Conservation (phyloP, 2,888 invertebrate species). For the Sinelater perroti region DNA sequence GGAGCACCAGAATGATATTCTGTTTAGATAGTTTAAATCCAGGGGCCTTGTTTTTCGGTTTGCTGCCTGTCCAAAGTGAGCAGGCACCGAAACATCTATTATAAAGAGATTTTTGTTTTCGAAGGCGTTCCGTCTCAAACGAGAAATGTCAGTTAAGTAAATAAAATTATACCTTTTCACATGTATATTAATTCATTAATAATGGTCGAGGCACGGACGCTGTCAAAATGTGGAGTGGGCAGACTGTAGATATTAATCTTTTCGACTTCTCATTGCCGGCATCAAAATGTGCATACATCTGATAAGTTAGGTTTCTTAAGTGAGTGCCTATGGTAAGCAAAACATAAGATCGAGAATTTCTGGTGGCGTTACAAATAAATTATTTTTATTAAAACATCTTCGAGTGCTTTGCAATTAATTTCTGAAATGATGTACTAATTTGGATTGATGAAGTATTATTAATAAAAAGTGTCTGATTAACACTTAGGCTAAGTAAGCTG, state of each 20-base stretch:
- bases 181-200: constrained; percentile 47
- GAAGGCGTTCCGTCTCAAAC: constrained; percentile 54
- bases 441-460: too few species aligned
- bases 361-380: too few species aligned
- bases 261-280: constrained; percentile 6
- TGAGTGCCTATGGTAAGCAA: too few species aligned
- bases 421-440: too few species aligned
- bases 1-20: constrained; percentile 22
- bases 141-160: constrained; percentile 55
- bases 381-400: too few species aligned
- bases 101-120: constrained; percentile 55
- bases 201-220: constrained; percentile 26
- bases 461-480: too few species aligned
- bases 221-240: constrained; percentile 30
- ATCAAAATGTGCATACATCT: too few species aligned
- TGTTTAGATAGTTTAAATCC: constrained; percentile 13
- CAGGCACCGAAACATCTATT: constrained; percentile 52
- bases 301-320: too few species aligned
- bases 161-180: constrained; percentile 56
- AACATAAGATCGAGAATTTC: too few species aligned
- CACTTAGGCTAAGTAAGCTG: too few species aligned
- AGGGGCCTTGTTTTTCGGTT: constrained; percentile 17
- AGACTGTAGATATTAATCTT: constrained; percentile 24
- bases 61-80: constrained; percentile 32
- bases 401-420: too few species aligned